A percentile compares a stretch with the other conserved stretches of the same genome.
phyloP scores from a whole-genome alignment of 2,797 vertebrate species.

The Neosalanx taihuensis region DNA sequence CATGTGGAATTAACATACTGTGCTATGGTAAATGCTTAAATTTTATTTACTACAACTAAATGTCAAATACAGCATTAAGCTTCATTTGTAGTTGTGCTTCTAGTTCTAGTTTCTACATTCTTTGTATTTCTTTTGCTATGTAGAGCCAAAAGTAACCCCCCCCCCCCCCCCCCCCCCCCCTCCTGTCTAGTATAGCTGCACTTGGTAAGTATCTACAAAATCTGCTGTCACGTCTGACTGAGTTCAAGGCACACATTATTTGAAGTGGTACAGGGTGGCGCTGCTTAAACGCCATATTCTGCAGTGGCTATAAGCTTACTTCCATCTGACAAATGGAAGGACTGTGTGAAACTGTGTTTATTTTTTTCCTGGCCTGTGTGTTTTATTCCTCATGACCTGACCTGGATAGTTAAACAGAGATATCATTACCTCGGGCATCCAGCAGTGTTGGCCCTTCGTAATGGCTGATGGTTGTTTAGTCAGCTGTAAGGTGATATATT shows the following conservation, averaged over 20 bases:
- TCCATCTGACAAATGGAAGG: neutral
- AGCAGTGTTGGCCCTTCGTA: neutral
- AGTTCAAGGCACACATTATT: neutral
- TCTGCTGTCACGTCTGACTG: neutral
- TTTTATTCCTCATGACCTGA: conserved; percentile 10
- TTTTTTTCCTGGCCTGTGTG: neutral
- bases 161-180: neutral
- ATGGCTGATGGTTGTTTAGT: neutral
- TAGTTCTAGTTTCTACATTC: neutral
- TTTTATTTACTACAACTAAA: neutral
- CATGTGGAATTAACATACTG: neutral
- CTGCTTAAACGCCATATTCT: neutral
- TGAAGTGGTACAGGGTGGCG: neutral
- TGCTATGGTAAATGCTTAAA: neutral
- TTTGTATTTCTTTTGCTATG: neutral
- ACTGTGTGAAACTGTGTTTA: neutral
- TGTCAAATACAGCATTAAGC: conserved; percentile 40
- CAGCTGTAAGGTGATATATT: neutral
- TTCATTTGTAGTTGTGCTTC: conserved; percentile 5
- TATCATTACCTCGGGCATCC: neutral
- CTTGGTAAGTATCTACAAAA: neutral
- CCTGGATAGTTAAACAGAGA: conserved; percentile 2
- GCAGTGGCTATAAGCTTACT: neutral
- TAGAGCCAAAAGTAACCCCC: neutral
- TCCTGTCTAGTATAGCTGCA: neutral